Evolutionary conservation across 2,888 invertebrate genomes (phyloP).

Genomic region (Myopa tessellatipennis): DNA sequence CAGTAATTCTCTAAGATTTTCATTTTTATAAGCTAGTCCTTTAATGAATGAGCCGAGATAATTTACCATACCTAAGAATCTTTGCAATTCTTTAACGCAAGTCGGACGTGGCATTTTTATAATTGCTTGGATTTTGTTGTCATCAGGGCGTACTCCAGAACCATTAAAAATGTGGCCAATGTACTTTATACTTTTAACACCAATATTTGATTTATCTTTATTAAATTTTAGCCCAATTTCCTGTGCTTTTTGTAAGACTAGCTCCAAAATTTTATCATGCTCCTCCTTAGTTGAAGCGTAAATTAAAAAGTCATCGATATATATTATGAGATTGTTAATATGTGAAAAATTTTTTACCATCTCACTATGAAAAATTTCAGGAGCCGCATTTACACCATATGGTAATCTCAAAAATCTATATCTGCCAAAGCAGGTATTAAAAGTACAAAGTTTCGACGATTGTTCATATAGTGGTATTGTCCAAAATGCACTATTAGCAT

Average conservation of each 20-base stretch:
- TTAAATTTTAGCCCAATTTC: not conserved
- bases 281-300: constrained; percentile 3
- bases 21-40: no score
- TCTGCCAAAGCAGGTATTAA: not conserved
- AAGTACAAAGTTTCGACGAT: not conserved
- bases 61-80: constrained; percentile 5
- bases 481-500: constrained; percentile 31
- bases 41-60: constrained; percentile 5
- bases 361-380: constrained; percentile 3
- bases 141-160: no score
- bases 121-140: no score
- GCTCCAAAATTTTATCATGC: not conserved
- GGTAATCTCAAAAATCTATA: not conserved
- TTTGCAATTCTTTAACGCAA: no score
- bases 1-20: no score
- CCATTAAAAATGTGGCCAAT: not conserved
- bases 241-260: not conserved
- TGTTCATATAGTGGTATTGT: constrained; percentile 19
- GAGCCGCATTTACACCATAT: constrained; percentile 6
- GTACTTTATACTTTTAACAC: no score
- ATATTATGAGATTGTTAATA: constrained; percentile 18
- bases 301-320: constrained; percentile 15
- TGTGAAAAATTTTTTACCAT: constrained; percentile 2
- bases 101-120: no score
- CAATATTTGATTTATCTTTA: not conserved